These are phyloP conservation scores for Biston stratarius DNA, from an alignment of 2,888 invertebrate genomes.

Conservation along the genomic window DNA sequence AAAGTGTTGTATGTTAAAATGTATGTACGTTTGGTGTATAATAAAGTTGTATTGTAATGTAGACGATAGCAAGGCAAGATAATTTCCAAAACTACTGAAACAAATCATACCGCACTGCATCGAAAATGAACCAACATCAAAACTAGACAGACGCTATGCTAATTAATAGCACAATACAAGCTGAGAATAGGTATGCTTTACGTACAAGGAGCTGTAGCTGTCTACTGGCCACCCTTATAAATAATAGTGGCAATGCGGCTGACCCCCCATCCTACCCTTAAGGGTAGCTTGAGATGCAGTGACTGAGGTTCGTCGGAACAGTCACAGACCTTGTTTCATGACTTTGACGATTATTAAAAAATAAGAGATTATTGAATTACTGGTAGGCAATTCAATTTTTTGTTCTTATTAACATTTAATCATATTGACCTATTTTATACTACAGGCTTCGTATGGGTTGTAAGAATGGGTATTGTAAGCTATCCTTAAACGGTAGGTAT, in stretches of 20 bases:
- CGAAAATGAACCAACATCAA: constrained; percentile 46
- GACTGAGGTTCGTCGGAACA: not conserved
- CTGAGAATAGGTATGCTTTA: constrained; percentile 64
- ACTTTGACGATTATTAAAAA: no score
- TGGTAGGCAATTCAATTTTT: no score
- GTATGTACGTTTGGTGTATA: no score
- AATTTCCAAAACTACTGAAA: not conserved
- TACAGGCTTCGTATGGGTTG: no score
- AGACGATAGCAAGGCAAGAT: not conserved
- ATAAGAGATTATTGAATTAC: no score
- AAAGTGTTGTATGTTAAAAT: no score
- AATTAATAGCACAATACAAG: constrained; percentile 77
- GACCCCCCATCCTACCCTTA: constrained; percentile 69
- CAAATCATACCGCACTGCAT: constrained; percentile 35
- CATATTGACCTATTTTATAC: no score
- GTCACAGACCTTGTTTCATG: no score
- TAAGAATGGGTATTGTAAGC: no score
- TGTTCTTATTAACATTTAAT: no score
- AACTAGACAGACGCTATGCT: constrained; percentile 53
- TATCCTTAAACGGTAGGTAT: no score
- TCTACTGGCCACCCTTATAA: constrained; percentile 85
- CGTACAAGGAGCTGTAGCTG: constrained; percentile 64
- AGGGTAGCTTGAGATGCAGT: constrained; percentile 59
- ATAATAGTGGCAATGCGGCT: constrained; percentile 83
- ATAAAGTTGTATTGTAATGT: no score